Base-by-base conservation (phyloP, 1,140 invertebrate species). In the Ips typographus region DNA sequence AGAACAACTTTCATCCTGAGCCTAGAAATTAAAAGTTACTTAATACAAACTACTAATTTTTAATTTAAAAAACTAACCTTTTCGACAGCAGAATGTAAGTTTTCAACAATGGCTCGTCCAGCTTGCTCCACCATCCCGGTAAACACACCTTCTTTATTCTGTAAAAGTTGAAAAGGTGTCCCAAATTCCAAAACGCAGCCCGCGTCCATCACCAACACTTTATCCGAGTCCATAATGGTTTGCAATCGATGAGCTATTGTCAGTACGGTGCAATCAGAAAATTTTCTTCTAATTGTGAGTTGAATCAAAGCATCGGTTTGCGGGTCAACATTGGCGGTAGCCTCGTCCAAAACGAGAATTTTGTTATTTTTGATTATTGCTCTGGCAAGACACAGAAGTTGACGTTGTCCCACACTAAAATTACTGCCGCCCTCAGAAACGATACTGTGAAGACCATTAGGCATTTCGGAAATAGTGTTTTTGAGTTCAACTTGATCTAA, bases 401-500 rank as follows among this genome's bases (percentile, higher is more conserved):
- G 85, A 52, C 83, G 76, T 74, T 87, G 82, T 4, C 85, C 85
- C 44, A 84, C 80, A 67, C 87, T 89, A 68, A 87, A 80, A 60
- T 82, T 82, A 2, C 59, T 67, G 37, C 80, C 81, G 8, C 89
- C 88, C 66, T 93, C 89, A 58, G 85, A 82, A 6, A 94, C 82
- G 38, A 82, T 82, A 40, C 73, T 81, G 8, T 82, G 77, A 8
- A 88, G 73, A 3, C 72, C 69, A 43, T 51, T 41, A 7, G 71
- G 59, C 42, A 80, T 77, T 43, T 78, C 77, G 0, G 75, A 70
- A 53, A 85, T 75, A 0, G 83, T 79, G 2, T 86, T 82, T 73
- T 89, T 90, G 1, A 91, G 71, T 77, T 87, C 92, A 22, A 91
- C 91, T 71, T 92, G 88, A 74, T 94, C 91, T 38, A 96, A 81